phyloP scores from a whole-genome alignment of 2,797 vertebrate genomes.

The Ctenopoma multispine region DNA sequence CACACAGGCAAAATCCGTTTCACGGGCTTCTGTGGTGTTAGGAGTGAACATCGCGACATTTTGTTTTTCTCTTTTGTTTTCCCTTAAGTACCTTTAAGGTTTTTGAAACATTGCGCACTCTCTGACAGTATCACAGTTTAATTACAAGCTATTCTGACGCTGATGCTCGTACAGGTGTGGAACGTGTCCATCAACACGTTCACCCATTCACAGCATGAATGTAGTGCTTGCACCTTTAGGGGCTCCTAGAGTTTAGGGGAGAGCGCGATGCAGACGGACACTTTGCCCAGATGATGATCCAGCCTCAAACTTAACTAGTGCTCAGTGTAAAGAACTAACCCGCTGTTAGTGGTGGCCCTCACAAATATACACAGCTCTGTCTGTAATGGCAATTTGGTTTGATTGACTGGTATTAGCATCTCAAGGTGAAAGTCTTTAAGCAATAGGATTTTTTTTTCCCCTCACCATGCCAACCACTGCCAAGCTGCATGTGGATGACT shows the following conservation, averaged over 20 bases:
- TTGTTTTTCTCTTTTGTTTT: background rate
- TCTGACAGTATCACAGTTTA: background rate
- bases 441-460: background rate
- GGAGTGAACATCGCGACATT: background rate
- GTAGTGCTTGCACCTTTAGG: too few species aligned
- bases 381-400: conserved; percentile 16
- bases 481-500: conserved; percentile 5
- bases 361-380: background rate
- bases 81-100: background rate
- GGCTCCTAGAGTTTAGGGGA: background rate
- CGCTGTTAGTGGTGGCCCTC: conserved; percentile 1
- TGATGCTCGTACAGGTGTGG: too few species aligned
- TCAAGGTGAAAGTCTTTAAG: conserved; percentile 53
- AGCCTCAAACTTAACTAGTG: background rate
- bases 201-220: too few species aligned
- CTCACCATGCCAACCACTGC: conserved; percentile 31
- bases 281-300: background rate
- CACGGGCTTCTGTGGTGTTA: background rate
- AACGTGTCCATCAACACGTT: too few species aligned
- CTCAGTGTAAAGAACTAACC: background rate
- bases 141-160: too few species aligned
- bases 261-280: background rate
- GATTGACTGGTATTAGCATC: conserved; percentile 38
- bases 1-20: conserved; percentile 14
- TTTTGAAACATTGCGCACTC: background rate